Percentiles rank a stretch among this genome's conserved stretches.
Evolutionary conservation across 2,888 invertebrate species (phyloP).

Genomic region (Sisyra terminalis): DNA sequence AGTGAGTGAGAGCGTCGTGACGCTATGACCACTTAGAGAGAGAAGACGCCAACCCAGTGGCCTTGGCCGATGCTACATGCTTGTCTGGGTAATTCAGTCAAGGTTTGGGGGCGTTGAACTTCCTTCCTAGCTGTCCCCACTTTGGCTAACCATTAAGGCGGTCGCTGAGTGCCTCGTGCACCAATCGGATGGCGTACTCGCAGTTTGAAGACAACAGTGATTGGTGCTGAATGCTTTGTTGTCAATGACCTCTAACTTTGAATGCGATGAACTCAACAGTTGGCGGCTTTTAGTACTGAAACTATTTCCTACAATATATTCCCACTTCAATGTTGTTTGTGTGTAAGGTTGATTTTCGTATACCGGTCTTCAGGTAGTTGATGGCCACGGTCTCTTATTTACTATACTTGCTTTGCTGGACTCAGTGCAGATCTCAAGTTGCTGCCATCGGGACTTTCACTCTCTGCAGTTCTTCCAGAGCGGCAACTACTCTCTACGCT

Average conservation of each 20-base stretch:
- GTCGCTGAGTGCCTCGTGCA: slow-evolving; percentile 23
- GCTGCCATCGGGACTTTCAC: slow-evolving; percentile 30
- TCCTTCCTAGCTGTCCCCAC: slow-evolving; percentile 22
- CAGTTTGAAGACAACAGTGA: slow-evolving; percentile 28
- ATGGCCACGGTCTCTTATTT: slow-evolving; percentile 25
- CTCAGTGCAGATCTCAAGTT: slow-evolving; percentile 15
- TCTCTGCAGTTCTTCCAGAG: slow-evolving; percentile 26
- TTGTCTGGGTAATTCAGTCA: slow-evolving; percentile 63
- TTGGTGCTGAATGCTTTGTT: slow-evolving; percentile 38
- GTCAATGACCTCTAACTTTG: slow-evolving; percentile 73
- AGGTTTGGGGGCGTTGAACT: slow-evolving; percentile 75
- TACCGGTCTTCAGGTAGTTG: slow-evolving; percentile 9
- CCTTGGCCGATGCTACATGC: slow-evolving; percentile 43
- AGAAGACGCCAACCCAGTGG: slow-evolving; percentile 25
- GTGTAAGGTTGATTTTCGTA: slow-evolving; percentile 7
- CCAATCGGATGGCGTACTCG: slow-evolving; percentile 28
- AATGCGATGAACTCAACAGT: slow-evolving; percentile 54
- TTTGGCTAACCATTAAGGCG: slow-evolving; percentile 27
- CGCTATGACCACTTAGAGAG: slow-evolving; percentile 31
- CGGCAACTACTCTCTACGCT: slow-evolving; percentile 13
- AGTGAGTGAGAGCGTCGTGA: slow-evolving; percentile 4
- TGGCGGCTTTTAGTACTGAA: slow-evolving; percentile 33
- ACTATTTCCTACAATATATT: slow-evolving; percentile 11
- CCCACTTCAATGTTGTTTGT: slow-evolving; percentile 11
- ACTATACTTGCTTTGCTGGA: slow-evolving; percentile 23